Evolutionary conservation across 1,140 invertebrate species (phyloP), one percentile per base, ranked within the genome.

Genomic region (Antheraea pernyi): DNA sequence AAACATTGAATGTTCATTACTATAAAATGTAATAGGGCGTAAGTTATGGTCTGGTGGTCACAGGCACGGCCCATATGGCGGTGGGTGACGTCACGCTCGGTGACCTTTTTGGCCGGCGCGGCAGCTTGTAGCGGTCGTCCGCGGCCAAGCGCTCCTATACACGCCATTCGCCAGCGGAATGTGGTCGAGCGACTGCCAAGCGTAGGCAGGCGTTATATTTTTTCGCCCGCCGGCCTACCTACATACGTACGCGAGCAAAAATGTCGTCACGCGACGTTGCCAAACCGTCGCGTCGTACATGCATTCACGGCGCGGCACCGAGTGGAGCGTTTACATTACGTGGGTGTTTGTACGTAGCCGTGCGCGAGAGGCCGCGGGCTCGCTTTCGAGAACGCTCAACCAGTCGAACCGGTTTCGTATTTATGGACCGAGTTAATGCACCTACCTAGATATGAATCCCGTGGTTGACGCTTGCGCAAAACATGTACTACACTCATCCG

Each of bases 221-320:
- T 92, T 92, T 91, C 83, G 83, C 88, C 85, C 88, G 87, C 76
- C 85, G 85, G 84, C 88, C 85, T 92, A 89, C 88, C 89, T 92
- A 92, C 88, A 89, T 91, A 91, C 89, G 88, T 92, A 88, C 86
- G 84, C 86, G 88, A 91, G 89, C 92, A 91, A 92, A 92, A 92
- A 91, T 93, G 93, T 91, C 92, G 92, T 93, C 92, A 93, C 87
- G 89, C 92, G 89, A 84, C 82, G 92, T 92, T 93, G 92, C 91
- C 92, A 80, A 80, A 70, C 85, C 86, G 88, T 66, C 53, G 72
- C 77, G 77, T 85, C 84, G 88, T 85, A 83, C 82, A 82, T 89
- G 83, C 84, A 87, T 84, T 84, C 81, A 84, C 81, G 78, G 75
- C 67, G 74, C 74, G 39, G 39, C 7, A 11, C 39, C 0, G 46